phyloP scores from a whole-genome alignment of 2,888 invertebrate genomes.

The Apodemia zela region DNA sequence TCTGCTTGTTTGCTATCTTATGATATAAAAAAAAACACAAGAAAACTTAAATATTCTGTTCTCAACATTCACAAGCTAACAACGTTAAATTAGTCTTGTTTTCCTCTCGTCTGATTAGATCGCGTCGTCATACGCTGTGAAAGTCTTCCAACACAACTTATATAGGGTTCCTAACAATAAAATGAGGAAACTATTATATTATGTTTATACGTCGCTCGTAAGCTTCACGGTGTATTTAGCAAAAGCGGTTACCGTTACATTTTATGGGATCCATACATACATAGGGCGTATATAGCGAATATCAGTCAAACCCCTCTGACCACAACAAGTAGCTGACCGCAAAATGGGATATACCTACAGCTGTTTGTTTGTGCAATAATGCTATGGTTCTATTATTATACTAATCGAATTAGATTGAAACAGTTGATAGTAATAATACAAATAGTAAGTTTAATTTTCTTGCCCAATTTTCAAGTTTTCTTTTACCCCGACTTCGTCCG shows the following conservation, averaged over 20 bases:
- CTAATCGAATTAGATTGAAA: background rate
- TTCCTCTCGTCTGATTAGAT: conserved; percentile 19
- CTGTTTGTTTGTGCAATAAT: conserved; percentile 27
- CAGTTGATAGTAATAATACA: background rate
- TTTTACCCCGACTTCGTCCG: no score
- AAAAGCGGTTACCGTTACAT: conserved; percentile 20
- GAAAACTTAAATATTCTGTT: background rate
- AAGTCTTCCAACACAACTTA: background rate
- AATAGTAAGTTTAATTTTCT: no score
- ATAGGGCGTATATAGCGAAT: conserved; percentile 24
- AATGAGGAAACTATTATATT: background rate
- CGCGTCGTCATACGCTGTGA: conserved; percentile 20
- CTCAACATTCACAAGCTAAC: background rate
- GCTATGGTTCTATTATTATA: conserved; percentile 14
- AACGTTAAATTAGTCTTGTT: conserved; percentile 1
- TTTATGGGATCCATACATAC: conserved; percentile 27
- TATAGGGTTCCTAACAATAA: background rate
- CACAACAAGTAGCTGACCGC: conserved; percentile 33
- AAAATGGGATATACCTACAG: conserved; percentile 27
- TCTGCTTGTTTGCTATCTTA: no score
- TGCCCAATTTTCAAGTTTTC: no score
- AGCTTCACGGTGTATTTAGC: conserved; percentile 22
- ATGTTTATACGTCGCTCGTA: conserved; percentile 17
- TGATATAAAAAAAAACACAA: no score
- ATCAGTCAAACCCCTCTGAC: conserved; percentile 28